phyloP scores from a whole-genome alignment of 2,888 invertebrate genomes.

The Aricia artaxerxes region DNA sequence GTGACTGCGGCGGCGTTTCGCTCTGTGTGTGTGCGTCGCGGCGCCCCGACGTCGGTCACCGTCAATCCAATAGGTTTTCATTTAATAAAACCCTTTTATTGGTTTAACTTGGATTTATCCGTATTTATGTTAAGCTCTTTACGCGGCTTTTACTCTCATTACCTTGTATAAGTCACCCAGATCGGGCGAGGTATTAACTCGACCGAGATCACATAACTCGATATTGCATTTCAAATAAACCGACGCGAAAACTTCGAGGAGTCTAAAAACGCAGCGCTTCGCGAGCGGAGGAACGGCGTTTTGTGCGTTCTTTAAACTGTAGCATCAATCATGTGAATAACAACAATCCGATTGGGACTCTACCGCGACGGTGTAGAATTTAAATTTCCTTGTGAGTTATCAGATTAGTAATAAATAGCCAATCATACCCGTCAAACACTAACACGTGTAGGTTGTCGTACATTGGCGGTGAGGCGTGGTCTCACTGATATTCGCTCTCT shows the following conservation, averaged over 20 bases:
- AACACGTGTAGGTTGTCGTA: conserved; percentile 38
- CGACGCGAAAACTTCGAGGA: conserved; percentile 18
- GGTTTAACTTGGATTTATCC: conserved; percentile 74
- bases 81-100: conserved; percentile 77
- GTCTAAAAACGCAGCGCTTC: conserved; percentile 29
- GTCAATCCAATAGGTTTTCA: conserved; percentile 76
- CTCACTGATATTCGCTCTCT: conserved; percentile 39
- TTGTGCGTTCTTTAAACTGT: conserved; percentile 40
- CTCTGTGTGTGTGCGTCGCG: conserved; percentile 47
- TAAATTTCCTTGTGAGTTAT: conserved; percentile 36
- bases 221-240: conserved; percentile 13
- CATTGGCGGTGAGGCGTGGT: conserved; percentile 52
- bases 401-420: conserved; percentile 35
- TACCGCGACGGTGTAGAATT: background rate
- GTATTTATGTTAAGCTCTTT: conserved; percentile 46
- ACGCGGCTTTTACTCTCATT: conserved; percentile 42
- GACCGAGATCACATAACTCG: conserved; percentile 35
- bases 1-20: conserved; percentile 39
- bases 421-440: conserved; percentile 36
- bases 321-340: conserved; percentile 35
- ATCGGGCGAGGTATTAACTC: conserved; percentile 11
- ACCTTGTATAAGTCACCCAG: conserved; percentile 37
- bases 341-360: background rate
- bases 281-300: conserved; percentile 37
- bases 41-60: conserved; percentile 53